Base-by-base conservation (phyloP, 2,888 invertebrate species). In the Drosophila colorata region DNA sequence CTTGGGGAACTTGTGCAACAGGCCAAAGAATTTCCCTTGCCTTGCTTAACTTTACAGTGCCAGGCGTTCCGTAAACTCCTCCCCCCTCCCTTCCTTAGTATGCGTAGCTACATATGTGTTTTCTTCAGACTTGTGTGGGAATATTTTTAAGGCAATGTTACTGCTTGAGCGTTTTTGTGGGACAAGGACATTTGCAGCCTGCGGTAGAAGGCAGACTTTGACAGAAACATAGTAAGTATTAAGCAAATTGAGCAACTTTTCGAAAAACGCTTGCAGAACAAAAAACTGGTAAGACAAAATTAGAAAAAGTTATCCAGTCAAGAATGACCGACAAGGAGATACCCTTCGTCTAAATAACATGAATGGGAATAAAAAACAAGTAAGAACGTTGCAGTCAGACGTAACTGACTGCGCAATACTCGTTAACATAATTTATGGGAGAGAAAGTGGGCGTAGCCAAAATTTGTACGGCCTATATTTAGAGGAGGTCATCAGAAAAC, bases 101-200 rank as follows among this genome's bases (percentile, higher is more conserved):
- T 8, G 16, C 13, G 18, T 47, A 18, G n/a, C n/a, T n/a, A n/a
- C 18, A 38, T 70, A 53, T 55, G 44, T 57, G 46, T 51, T 43
- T 51, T 47, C 71, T 49, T 38, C 38, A 64, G 40, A 57, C 59
- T 41, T n/a, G 23, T 46, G 44, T 51, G 53, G 43, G 25, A 47
- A 33, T 37, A 28, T 6, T 57, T 48, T 43, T 46, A 58, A 33
- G 33, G 13, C 33, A 33, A 11, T 13, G 33, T 76, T 61, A 41
- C 33, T 44, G 52, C 46, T 23, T 56, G 49, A 23, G 37, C 38
- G 35, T 53, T 20, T 33, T 64, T 76, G 59, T 67, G 55, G 59
- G 56, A 57, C 76, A 75, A 79, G 78, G 80, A 72, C 64, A 76
- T 55, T 57, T 52, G 60, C 20, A 33, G 63, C 58, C 58, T 58